Evolutionary conservation across 2,797 vertebrate genomes (phyloP), one percentile per base, ranked within the genome.

Genomic region (Capromys pilorides): DNA sequence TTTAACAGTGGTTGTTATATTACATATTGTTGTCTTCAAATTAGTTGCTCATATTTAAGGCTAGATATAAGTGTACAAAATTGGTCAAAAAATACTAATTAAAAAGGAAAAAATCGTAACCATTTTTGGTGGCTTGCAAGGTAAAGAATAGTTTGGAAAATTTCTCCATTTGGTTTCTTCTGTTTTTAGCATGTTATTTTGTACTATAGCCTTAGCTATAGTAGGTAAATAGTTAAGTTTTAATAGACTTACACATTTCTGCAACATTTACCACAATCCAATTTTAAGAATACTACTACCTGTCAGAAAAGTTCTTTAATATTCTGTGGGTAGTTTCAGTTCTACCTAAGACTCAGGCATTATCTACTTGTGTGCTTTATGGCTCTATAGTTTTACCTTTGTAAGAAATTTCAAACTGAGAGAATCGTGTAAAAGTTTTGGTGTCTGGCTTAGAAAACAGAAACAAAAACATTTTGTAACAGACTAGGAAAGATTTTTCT

Each of bases 101-200:
- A 57, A 57, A 57, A 57, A 57, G 54, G 54, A 57, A 93, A 96
- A 95, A 95, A 67, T 81, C 22, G 69, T 49, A 89, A 21, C 59
- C 86, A 2, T 87, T 80, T 95, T 88, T 89, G 33, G 12, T 81
- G n/a, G 31, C 95, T 93, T 94, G 54, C 2, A 92, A 84, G 69
- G 39, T 92, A 84, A 93, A 97, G 33, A 19, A 18, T 93, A 94
- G 71, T 92, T 36, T 71, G 71, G 86, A 94, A 96, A 79, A 75
- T 67, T 95, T 1, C 13, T 94, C 1, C 16, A 84, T 8, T 77
- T 92, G 24, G 1, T 64, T 95, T 93, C 36, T 26, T 31, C 5
- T 64, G 4, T 81, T 93, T 90, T 93, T 69, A 54, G 61, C 16
- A 31, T 88, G 8, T 87, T 59, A 82, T 85, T 88, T 87, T 26